phyloP scores from a whole-genome alignment of 2,113 vertebrate genomes.

The Tragelaphus buxtoni region DNA sequence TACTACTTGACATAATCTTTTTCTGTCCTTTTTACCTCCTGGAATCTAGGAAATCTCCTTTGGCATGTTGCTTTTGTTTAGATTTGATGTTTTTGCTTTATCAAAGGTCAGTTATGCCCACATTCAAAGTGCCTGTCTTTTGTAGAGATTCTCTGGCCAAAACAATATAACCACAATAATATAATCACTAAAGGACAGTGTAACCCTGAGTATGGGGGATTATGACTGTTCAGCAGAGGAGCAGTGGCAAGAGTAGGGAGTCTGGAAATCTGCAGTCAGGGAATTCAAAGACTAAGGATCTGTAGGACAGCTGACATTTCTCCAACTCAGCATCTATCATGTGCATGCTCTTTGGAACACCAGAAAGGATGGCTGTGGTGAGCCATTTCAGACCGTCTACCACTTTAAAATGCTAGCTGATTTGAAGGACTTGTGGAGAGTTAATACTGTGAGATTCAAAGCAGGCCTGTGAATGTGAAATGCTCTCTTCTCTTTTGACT shows the following conservation, averaged over 20 bases:
- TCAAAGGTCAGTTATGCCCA: background rate
- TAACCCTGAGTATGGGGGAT: background rate
- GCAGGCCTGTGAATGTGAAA: background rate
- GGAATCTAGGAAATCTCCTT: background rate
- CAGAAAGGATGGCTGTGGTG: background rate
- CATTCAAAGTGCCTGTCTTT: background rate
- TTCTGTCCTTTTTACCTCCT: background rate
- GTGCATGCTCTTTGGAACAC: background rate
- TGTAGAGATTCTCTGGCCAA: background rate
- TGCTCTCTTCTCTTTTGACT: background rate
- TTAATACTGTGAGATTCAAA: background rate
- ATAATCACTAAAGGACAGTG: background rate
- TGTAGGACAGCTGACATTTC: background rate
- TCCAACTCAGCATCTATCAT: background rate
- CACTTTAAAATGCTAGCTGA: background rate
- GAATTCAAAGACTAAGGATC: background rate
- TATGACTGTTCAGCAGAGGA: background rate
- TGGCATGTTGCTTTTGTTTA: background rate
- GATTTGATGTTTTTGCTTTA: background rate
- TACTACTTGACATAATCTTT: background rate
- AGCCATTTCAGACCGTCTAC: background rate
- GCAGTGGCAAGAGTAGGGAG: background rate
- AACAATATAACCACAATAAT: background rate
- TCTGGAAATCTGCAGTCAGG: background rate
- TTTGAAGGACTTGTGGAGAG: background rate